These are phyloP conservation scores for Marisa cornuarietis DNA, from an alignment of 1,140 invertebrate species.

Conservation along the genomic window DNA sequence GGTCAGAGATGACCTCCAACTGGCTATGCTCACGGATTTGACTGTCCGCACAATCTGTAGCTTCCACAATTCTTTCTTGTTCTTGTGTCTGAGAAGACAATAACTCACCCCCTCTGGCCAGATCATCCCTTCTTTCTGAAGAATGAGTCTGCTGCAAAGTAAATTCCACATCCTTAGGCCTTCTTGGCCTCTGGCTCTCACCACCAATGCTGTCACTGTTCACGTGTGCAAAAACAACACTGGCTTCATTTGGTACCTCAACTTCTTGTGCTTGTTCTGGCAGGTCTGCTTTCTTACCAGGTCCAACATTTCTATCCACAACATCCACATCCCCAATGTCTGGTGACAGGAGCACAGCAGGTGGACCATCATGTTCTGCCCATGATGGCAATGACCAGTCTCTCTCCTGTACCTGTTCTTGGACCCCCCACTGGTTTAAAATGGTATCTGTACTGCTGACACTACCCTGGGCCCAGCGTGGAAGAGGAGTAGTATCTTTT, in stretches of 20 bases:
- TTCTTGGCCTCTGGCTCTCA: too few relatives aligned
- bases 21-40: background rate
- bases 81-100: too few relatives aligned
- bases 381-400: conserved; percentile 20
- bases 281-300: background rate
- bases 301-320: background rate
- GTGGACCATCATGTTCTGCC: conserved; percentile 8
- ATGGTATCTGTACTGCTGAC: background rate
- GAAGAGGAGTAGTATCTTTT: background rate
- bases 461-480: conserved; percentile 3
- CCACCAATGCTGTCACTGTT: too few relatives aligned
- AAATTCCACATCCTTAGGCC: too few relatives aligned
- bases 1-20: background rate
- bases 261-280: background rate
- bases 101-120: too few relatives aligned
- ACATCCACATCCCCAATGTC: background rate
- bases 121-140: too few relatives aligned
- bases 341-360: background rate
- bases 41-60: too few relatives aligned
- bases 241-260: too few relatives aligned
- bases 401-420: background rate
- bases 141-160: too few relatives aligned
- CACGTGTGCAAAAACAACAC: too few relatives aligned
- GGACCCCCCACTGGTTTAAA: too few relatives aligned
- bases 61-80: too few relatives aligned